phyloP scores from a whole-genome alignment of 2,113 vertebrate genomes.

The Hemichromis elongatus region DNA sequence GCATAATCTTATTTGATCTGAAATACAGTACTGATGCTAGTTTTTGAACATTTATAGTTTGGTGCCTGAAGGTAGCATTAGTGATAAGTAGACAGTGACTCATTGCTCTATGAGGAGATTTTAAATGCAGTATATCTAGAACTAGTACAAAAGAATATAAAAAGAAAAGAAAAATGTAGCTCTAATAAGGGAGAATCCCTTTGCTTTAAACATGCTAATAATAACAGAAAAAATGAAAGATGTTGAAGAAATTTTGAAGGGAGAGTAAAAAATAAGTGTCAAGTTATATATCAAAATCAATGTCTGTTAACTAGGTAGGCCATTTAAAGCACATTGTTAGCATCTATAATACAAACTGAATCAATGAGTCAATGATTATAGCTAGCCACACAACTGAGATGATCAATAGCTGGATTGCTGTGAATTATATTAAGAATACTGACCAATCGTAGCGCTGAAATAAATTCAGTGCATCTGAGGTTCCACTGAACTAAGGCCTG shows the following conservation, averaged over 20 bases:
- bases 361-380: constrained; percentile 3
- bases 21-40: not conserved
- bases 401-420: constrained; percentile 9
- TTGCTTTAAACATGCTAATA: not conserved
- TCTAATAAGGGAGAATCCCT: not conserved
- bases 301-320: not conserved
- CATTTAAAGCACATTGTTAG: constrained; percentile 11
- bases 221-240: not conserved
- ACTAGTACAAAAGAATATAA: not conserved
- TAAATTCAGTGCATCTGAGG: not conserved
- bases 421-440: constrained; percentile 10
- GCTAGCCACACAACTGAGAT: constrained; percentile 4
- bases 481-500: not conserved
- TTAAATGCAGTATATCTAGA: not conserved
- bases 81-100: constrained; percentile 17
- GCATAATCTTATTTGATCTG: not conserved
- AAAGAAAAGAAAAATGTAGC: not conserved
- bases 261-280: not conserved
- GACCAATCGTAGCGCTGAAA: not conserved
- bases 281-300: not conserved
- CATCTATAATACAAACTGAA: constrained; percentile 8
- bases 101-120: constrained; percentile 10
- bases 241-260: not conserved
- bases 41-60: not conserved
- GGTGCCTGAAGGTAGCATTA: constrained; percentile 29